Conservation (phyloP, 2,888 invertebrate genomes). For the Polylopha cassiicola region DNA sequence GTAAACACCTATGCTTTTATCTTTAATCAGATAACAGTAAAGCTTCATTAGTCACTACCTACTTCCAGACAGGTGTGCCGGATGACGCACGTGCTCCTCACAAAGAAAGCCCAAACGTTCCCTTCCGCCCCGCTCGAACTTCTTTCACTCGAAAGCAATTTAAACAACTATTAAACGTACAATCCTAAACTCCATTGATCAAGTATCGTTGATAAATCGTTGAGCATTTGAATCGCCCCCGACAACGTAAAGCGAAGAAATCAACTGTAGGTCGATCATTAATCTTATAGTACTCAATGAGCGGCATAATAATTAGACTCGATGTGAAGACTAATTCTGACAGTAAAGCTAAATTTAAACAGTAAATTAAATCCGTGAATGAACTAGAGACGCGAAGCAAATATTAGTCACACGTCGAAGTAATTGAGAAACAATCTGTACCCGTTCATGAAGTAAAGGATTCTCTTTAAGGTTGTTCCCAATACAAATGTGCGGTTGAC, state of each 20-base stretch:
- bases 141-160: constrained; percentile 22
- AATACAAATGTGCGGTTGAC: constrained; percentile 72
- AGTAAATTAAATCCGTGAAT: constrained; percentile 18
- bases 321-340: constrained; percentile 17
- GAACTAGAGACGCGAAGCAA: constrained; percentile 15
- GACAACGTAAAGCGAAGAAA: constrained; percentile 40
- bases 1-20: constrained; percentile 1
- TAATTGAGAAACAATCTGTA: constrained; percentile 30
- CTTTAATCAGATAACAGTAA: constrained; percentile 29
- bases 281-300: constrained; percentile 44
- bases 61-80: constrained; percentile 52
- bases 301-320: constrained; percentile 21
- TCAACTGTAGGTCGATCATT: constrained; percentile 39
- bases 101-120: constrained; percentile 41
- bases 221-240: constrained; percentile 42
- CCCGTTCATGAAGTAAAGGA: constrained; percentile 22
- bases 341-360: constrained; percentile 17
- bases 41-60: constrained; percentile 30
- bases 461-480: constrained; percentile 33
- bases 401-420: constrained; percentile 19
- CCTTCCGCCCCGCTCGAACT: constrained; percentile 44
- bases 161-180: constrained; percentile 21
- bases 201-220: constrained; percentile 48
- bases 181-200: constrained; percentile 20
- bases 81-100: constrained; percentile 44